Conservation (phyloP, 1,140 invertebrate species). For the Ruditapes philippinarum region DNA sequence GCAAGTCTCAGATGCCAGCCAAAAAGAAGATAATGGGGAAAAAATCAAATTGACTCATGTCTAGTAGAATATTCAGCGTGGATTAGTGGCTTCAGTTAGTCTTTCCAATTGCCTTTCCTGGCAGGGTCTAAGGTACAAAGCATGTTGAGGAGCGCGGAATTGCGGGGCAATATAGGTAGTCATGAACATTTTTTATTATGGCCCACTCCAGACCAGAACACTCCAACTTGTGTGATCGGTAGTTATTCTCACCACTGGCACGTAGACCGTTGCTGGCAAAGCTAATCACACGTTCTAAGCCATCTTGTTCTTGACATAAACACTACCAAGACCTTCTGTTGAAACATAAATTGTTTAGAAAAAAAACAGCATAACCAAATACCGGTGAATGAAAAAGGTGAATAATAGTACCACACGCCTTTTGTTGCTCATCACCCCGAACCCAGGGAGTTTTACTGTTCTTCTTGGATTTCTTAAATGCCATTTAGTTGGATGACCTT, state of each 20-base stretch:
- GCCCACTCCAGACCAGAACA: neutral
- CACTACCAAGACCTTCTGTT: neutral
- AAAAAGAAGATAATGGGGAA: slow-evolving; percentile 34
- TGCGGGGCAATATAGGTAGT: slow-evolving; percentile 28
- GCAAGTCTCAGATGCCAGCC: slow-evolving; percentile 42
- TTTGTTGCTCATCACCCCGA: neutral
- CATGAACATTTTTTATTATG: slow-evolving; percentile 6
- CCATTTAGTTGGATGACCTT: neutral
- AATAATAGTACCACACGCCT: neutral
- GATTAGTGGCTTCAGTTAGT: slow-evolving; percentile 16
- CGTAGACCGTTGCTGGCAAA: slow-evolving; percentile 29
- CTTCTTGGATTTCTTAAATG: neutral
- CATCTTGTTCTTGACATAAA: slow-evolving; percentile 1
- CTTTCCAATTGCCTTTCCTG: slow-evolving; percentile 12
- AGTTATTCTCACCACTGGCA: slow-evolving; percentile 43
- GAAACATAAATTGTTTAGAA: slow-evolving; percentile 21
- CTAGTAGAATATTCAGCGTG: slow-evolving; percentile 24
- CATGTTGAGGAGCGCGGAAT: slow-evolving; percentile 15
- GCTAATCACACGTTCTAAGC: slow-evolving; percentile 29
- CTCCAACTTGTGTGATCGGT: slow-evolving; percentile 31
- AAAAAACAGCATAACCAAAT: slow-evolving; percentile 6
- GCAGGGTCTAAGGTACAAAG: neutral
- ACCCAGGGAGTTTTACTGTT: too few species aligned
- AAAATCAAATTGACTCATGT: slow-evolving; percentile 10
- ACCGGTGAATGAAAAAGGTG: neutral